phyloP scores from a whole-genome alignment of 2,888 invertebrate genomes.

The Hipparchia semele region DNA sequence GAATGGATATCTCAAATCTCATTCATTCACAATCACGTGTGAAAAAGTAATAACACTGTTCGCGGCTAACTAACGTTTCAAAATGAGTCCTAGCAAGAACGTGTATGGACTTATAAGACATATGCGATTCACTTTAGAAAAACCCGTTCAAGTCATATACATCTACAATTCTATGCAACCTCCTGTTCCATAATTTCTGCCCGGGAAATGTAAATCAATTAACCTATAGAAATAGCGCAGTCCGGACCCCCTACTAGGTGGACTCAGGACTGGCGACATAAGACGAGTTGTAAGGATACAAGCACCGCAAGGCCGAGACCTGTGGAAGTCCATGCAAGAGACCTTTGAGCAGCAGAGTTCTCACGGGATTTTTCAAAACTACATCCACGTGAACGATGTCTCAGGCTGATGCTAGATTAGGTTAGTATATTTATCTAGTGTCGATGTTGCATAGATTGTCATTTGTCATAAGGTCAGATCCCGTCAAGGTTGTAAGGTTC shows the following conservation, averaged over 20 bases:
- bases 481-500: background rate
- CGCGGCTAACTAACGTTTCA: slow-evolving; percentile 14
- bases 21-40: slow-evolving; percentile 5
- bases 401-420: too few species aligned
- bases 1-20: background rate
- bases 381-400: too few species aligned
- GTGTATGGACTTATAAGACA: slow-evolving; percentile 33
- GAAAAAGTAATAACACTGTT: slow-evolving; percentile 13
- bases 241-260: too few species aligned
- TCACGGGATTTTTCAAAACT: too few species aligned
- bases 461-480: background rate
- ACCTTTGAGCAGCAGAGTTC: too few species aligned
- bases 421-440: too few species aligned
- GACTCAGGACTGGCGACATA: too few species aligned
- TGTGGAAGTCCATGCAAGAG: too few species aligned
- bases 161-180: slow-evolving; percentile 5
- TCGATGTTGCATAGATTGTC: background rate
- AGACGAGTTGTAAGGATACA: too few species aligned
- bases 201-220: background rate
- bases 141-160: slow-evolving; percentile 32
- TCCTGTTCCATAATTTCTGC: background rate
- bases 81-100: slow-evolving; percentile 24
- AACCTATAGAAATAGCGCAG: background rate
- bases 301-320: too few species aligned
- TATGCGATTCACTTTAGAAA: slow-evolving; percentile 33